Evolutionary conservation across 2,888 invertebrate genomes (phyloP).

Genomic region (Charanyca ferruginea): DNA sequence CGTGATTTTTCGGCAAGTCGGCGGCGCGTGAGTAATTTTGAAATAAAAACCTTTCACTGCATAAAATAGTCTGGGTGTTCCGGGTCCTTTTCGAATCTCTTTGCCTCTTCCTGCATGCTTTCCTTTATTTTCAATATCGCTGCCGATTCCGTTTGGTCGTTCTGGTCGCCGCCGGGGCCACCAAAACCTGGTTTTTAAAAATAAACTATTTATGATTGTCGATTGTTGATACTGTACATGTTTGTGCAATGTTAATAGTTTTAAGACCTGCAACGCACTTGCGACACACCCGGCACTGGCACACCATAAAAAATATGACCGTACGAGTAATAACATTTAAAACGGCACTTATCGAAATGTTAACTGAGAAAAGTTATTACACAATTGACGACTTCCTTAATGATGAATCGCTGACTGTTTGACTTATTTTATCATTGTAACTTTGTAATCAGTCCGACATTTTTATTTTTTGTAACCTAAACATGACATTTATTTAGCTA

Average conservation of each 20-base stretch:
- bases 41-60: conserved; percentile 93
- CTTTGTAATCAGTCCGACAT: no score
- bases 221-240: conserved; percentile 45
- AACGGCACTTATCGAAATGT: no score
- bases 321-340: no score
- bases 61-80: conserved; percentile 99
- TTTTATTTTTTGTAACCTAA: no score
- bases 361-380: no score
- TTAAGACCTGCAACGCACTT: no score
- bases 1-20: conserved; percentile 63
- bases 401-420: no score
- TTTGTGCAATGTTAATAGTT: conserved; percentile 77
- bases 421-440: no score
- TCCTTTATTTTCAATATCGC: conserved; percentile 99
- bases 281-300: no score
- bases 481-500: no score
- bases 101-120: conserved; percentile 99
- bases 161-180: conserved; percentile 90
- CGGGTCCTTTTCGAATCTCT: conserved; percentile 99
- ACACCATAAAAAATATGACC: no score
- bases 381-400: no score
- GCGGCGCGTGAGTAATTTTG: conserved; percentile 40
- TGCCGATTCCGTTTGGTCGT: conserved; percentile 99
- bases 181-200: conserved; percentile 83
- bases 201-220: conserved; percentile 71